Evolutionary conservation across 2,113 vertebrate genomes (phyloP).

Genomic region (Coreoperca whiteheadi): DNA sequence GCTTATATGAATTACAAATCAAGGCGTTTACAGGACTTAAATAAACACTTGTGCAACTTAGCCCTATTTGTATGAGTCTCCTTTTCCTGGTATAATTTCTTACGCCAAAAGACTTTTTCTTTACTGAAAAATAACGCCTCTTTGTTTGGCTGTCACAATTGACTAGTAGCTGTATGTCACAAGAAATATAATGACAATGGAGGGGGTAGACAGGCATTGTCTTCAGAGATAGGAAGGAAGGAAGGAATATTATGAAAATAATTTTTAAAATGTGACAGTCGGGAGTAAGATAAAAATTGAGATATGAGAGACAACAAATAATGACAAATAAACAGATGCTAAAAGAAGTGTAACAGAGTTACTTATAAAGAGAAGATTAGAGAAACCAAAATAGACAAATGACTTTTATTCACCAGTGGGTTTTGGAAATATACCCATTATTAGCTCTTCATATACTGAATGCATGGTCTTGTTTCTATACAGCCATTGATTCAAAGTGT

Average conservation of each 20-base stretch:
- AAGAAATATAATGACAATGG: slow-evolving; percentile 48
- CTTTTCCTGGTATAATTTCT: slow-evolving; percentile 37
- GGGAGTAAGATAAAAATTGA: background rate
- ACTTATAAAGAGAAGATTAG: background rate
- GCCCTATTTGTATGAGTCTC: slow-evolving; percentile 21
- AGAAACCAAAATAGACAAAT: slow-evolving; percentile 33
- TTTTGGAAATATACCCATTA: slow-evolving; percentile 43
- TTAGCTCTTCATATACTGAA: slow-evolving; percentile 49
- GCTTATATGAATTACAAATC: slow-evolving; percentile 37
- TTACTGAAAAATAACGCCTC: slow-evolving; percentile 48
- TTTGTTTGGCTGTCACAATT: slow-evolving; percentile 67
- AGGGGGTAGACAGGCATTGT: slow-evolving; percentile 27
- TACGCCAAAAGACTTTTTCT: slow-evolving; percentile 29
- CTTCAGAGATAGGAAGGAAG: slow-evolving; percentile 27
- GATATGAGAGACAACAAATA: background rate
- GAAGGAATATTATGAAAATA: slow-evolving; percentile 6
- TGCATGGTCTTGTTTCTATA: slow-evolving; percentile 33
- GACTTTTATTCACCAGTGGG: slow-evolving; percentile 28
- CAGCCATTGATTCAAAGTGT: slow-evolving; percentile 53
- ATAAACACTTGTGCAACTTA: background rate
- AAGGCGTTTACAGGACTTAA: slow-evolving; percentile 12
- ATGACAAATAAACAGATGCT: slow-evolving; percentile 25
- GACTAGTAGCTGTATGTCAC: slow-evolving; percentile 56
- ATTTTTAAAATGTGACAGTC: slow-evolving; percentile 31
- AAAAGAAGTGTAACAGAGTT: slow-evolving; percentile 16